Conservation (phyloP, 2,888 invertebrate genomes). For the Mactromeris polynyma region DNA sequence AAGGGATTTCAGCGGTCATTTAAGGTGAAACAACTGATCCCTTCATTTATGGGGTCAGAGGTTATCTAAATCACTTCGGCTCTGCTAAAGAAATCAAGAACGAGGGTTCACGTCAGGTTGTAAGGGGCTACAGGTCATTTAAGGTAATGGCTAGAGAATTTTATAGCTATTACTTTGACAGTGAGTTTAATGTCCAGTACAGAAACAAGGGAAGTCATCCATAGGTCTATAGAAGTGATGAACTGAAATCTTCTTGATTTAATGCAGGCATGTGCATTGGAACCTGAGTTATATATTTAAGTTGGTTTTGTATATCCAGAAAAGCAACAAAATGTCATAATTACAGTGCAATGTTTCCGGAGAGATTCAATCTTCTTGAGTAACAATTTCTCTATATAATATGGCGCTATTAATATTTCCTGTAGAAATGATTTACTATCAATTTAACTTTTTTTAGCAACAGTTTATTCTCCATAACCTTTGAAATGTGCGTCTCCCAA, state of each 20-base stretch:
- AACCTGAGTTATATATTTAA: no score
- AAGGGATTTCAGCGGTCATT: constrained; percentile 24
- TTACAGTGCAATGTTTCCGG: no score
- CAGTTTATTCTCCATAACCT: no score
- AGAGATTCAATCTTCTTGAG: no score
- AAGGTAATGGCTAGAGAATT: constrained; percentile 23
- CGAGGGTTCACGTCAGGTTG: constrained; percentile 24
- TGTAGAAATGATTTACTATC: no score
- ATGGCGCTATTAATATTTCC: no score
- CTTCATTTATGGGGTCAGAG: constrained; percentile 26
- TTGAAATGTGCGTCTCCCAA: no score
- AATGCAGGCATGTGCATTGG: no score
- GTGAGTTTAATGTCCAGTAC: background rate
- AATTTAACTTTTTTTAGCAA: no score
- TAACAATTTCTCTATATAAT: no score
- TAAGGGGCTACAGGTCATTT: constrained; percentile 33
- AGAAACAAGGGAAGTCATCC: background rate
- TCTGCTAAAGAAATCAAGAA: background rate
- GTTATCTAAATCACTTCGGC: constrained; percentile 39
- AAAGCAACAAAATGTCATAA: no score
- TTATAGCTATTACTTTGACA: background rate
- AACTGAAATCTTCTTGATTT: background rate
- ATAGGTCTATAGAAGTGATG: background rate
- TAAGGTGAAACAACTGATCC: constrained; percentile 31
- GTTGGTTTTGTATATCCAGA: no score